Evolutionary conservation across 2,888 invertebrate species (phyloP).

Genomic region (Melieria omissa): DNA sequence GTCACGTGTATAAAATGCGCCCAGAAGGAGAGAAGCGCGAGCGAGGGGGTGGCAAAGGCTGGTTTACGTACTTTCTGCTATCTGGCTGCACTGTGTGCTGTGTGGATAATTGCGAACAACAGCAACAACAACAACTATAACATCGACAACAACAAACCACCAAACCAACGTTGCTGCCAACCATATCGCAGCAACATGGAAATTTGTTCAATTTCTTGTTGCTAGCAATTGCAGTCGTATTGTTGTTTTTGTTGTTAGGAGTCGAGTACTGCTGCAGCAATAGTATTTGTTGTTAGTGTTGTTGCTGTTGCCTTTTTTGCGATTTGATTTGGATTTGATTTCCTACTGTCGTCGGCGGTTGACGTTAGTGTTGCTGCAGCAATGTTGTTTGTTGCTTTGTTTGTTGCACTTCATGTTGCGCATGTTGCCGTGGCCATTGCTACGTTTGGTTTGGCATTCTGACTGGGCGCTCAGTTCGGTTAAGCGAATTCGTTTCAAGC

Average conservation of each 20-base stretch:
- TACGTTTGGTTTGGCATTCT: neutral
- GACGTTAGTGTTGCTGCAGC: constrained; percentile 1
- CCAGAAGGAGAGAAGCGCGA: too few species aligned
- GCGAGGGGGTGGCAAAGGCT: neutral
- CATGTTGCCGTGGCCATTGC: neutral
- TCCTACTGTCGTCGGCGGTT: constrained; percentile 19
- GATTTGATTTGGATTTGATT: constrained; percentile 41
- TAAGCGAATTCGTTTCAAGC: neutral
- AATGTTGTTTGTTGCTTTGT: constrained; percentile 26
- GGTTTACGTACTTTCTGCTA: constrained; percentile 1
- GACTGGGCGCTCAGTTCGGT: neutral
- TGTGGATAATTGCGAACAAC: constrained; percentile 22
- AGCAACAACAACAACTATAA: constrained; percentile 38
- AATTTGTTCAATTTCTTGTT: constrained; percentile 60
- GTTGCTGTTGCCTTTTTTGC: constrained; percentile 26
- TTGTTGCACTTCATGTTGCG: constrained; percentile 41
- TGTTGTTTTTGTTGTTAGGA: too few species aligned
- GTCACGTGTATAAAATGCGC: neutral
- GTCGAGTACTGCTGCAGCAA: constrained; percentile 4
- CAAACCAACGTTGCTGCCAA: too few species aligned
- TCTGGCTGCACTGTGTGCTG: neutral
- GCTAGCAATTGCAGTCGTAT: constrained; percentile 14
- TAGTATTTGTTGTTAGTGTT: constrained; percentile 25
- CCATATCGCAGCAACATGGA: constrained; percentile 61
- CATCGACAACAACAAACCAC: too few species aligned